Percentiles rank a stretch among this genome's conserved stretches.
phyloP scores from a whole-genome alignment of 2,888 invertebrate genomes.

The Ormyrus nitidulus region DNA sequence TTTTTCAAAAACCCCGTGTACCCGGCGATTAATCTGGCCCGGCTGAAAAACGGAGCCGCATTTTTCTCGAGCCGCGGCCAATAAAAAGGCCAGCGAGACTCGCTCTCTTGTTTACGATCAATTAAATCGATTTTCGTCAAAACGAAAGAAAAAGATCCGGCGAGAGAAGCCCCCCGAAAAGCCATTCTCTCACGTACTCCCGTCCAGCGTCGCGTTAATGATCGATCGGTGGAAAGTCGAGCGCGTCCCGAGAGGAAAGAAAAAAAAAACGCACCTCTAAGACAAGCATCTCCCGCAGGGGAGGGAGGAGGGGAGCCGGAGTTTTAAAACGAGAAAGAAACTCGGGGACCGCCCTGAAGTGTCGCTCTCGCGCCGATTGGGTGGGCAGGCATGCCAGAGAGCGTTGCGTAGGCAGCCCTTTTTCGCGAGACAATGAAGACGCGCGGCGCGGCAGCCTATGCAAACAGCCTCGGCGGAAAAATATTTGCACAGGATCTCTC shows the following conservation, averaged over 20 bases:
- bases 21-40: conserved; percentile 15
- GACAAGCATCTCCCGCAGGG: too few relatives aligned
- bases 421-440: conserved; percentile 36
- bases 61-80: too few relatives aligned
- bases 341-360: conserved; percentile 40
- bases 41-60: not conserved
- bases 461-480: conserved; percentile 72
- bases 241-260: not conserved
- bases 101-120: too few relatives aligned
- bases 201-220: conserved; percentile 27
- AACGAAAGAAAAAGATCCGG: too few relatives aligned
- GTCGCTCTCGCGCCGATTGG: conserved; percentile 25
- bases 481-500: conserved; percentile 75
- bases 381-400: conserved; percentile 8
- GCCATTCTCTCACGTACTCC: too few relatives aligned
- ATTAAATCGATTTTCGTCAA: too few relatives aligned
- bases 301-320: too few relatives aligned
- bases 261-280: not conserved
- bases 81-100: too few relatives aligned
- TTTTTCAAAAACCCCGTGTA: conserved; percentile 14
- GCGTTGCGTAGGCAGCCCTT: conserved; percentile 52
- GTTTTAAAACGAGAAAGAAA: not conserved
- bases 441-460: conserved; percentile 62
- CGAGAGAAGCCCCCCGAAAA: too few relatives aligned
- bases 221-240: conserved; percentile 47